Percentiles rank a stretch among this genome's conserved stretches.
Conservation (phyloP, 2,888 invertebrate genomes). For the Cephus sareptanus region DNA sequence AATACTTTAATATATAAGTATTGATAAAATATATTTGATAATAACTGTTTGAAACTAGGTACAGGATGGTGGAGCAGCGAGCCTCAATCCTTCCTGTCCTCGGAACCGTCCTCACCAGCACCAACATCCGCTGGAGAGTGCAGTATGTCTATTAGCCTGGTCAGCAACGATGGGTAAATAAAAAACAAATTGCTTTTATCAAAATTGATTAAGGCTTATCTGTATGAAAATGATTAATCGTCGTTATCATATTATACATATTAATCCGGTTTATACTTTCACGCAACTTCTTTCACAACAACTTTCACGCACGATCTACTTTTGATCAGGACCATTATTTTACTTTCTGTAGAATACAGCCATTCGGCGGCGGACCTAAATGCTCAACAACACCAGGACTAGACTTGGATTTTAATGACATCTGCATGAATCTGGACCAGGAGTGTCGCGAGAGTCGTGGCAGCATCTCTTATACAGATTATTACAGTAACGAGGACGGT, state of each 20-base stretch:
- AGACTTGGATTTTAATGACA: constrained; percentile 68
- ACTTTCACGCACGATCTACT: background rate
- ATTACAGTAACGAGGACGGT: constrained; percentile 63
- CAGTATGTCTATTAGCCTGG: constrained; percentile 73
- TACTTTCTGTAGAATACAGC: constrained; percentile 39
- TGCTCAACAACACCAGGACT: constrained; percentile 69
- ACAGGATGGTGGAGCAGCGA: constrained; percentile 83
- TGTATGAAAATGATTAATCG: background rate
- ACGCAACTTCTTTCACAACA: no score
- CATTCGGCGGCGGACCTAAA: constrained; percentile 65
- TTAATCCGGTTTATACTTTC: background rate
- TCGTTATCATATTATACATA: background rate
- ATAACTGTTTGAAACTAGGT: constrained; percentile 64
- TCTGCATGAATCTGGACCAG: constrained; percentile 52
- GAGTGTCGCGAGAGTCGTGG: constrained; percentile 59
- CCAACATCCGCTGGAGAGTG: constrained; percentile 70
- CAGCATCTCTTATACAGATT: constrained; percentile 64
- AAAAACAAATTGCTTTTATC: background rate
- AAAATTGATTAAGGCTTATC: background rate
- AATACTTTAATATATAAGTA: background rate
- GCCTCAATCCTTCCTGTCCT: constrained; percentile 82
- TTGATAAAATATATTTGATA: background rate
- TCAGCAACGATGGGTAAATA: constrained; percentile 73
- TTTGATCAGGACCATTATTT: background rate
- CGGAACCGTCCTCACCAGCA: constrained; percentile 86